Evolutionary conservation across 1,140 invertebrate species (phyloP).

Genomic region (Colletes gigas): DNA sequence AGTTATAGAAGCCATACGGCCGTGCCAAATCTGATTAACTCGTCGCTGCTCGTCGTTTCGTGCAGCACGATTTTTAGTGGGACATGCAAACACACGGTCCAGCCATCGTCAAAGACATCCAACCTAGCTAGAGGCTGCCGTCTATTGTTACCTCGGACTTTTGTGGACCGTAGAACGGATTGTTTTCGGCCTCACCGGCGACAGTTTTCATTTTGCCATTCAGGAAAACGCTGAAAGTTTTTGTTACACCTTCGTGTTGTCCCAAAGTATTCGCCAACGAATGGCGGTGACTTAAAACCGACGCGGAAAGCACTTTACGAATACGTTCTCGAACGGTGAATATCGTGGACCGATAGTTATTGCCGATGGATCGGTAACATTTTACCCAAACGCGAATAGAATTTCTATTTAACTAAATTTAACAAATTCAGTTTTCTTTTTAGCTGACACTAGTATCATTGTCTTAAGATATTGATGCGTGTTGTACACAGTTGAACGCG

Average conservation of each 20-base stretch:
- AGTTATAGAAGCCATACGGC: slow-evolving; percentile 12
- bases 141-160: slow-evolving; percentile 43
- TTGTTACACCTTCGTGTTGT: slow-evolving; percentile 1
- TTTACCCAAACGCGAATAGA: background rate
- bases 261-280: slow-evolving; percentile 10
- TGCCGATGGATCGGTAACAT: background rate
- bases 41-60: slow-evolving; percentile 12
- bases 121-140: slow-evolving; percentile 13
- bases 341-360: too few relatives aligned
- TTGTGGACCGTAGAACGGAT: slow-evolving; percentile 37
- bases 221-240: slow-evolving; percentile 16
- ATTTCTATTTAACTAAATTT: too few relatives aligned
- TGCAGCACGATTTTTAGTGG: slow-evolving; percentile 40
- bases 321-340: background rate
- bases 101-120: slow-evolving; percentile 27
- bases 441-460: background rate
- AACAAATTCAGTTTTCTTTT: too few relatives aligned
- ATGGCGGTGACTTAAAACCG: background rate
- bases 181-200: slow-evolving; percentile 31
- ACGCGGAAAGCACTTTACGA: background rate
- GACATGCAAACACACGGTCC: slow-evolving; percentile 41
- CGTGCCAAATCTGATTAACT: slow-evolving; percentile 50
- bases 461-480: background rate
- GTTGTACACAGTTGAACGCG: background rate
- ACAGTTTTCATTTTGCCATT: slow-evolving; percentile 43